Evolutionary conservation across 2,888 invertebrate species (phyloP).

Genomic region (Tenodera sinensis): DNA sequence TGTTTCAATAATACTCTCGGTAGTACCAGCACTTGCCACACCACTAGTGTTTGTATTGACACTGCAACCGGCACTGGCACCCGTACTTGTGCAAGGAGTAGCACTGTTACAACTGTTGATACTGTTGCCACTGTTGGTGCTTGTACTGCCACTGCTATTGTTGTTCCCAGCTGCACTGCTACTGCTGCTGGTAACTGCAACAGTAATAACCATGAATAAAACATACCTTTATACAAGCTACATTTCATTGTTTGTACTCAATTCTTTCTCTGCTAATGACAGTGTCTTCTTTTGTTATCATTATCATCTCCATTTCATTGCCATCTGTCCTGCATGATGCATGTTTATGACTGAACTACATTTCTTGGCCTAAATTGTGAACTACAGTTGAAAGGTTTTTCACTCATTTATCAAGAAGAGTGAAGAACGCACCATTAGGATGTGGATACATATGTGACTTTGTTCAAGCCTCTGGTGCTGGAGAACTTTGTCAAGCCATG

Average conservation of each 20-base stretch:
- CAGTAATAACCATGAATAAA: not conserved
- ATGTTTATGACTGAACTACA: no score
- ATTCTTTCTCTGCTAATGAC: no score
- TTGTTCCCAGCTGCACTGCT: not conserved
- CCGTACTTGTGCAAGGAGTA: not conserved
- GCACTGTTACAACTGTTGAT: not conserved
- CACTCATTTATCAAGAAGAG: no score
- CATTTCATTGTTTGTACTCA: not conserved
- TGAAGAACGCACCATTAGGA: no score
- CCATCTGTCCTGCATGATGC: no score
- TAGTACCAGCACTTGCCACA: not conserved
- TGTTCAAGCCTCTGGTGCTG: no score
- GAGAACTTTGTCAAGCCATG: no score
- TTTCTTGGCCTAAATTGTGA: no score
- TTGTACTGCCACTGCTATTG: not conserved
- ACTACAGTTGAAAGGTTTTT: no score
- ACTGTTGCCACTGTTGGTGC: not conserved
- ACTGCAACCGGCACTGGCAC: conserved; percentile 35
- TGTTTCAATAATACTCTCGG: conserved; percentile 55
- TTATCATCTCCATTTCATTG: no score
- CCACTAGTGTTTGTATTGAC: conserved; percentile 25
- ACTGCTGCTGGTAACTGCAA: not conserved
- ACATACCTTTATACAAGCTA: not conserved
- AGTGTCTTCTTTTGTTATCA: no score
- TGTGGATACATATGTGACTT: no score